Percentiles rank a stretch among this genome's conserved stretches.
These are phyloP conservation scores for Limnodromus scolopaceus DNA, from an alignment of 2,797 vertebrate genomes.

Conservation along the genomic window DNA sequence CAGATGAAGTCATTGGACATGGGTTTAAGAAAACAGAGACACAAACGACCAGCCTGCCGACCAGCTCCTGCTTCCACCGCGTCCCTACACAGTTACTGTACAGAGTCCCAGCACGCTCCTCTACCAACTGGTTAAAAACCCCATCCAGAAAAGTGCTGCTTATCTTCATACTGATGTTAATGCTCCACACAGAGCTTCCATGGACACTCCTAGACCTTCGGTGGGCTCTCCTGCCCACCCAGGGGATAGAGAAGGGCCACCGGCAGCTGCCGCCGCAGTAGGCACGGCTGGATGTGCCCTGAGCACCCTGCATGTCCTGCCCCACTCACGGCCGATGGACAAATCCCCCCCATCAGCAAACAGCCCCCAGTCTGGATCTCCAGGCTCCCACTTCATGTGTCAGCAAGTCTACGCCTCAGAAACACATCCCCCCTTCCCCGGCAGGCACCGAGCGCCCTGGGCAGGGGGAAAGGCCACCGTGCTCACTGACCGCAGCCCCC, in stretches of 20 bases:
- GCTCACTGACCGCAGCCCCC: neutral
- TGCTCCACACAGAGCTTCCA: fast-evolving
- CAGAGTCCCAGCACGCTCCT: neutral
- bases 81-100: too few relatives aligned
- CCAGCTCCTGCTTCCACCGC: neutral
- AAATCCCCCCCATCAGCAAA: neutral
- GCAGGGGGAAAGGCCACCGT: neutral
- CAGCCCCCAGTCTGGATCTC: neutral
- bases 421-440: neutral
- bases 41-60: neutral
- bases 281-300: neutral
- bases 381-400: neutral
- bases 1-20: neutral
- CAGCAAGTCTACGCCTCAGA: neutral
- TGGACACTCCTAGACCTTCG: neutral
- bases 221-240: neutral
- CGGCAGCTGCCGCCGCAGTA: neutral
- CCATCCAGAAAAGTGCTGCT: neutral
- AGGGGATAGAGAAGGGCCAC: fast-evolving
- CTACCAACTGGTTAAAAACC: neutral
- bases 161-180: neutral
- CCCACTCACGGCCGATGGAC: fast-evolving
- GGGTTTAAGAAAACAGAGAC: neutral
- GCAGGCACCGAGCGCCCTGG: fast-evolving
- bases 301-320: neutral